Base-by-base conservation (phyloP, 2,113 vertebrate species). In the Gallinago undulata region DNA sequence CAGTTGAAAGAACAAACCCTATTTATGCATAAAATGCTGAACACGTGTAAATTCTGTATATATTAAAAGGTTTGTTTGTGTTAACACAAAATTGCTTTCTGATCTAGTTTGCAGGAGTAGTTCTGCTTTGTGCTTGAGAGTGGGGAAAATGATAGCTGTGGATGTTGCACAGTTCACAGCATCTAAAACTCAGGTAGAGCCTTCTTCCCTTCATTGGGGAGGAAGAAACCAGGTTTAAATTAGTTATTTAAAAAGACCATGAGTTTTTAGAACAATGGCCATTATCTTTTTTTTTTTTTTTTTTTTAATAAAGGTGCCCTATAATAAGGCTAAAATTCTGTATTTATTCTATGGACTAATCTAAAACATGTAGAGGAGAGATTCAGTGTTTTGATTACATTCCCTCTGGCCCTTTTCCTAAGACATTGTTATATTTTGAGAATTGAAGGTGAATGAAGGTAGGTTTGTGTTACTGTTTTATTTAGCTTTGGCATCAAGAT, bases 31-130 rank as follows among this genome's bases (percentile, higher is more conserved):
- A 79, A 92, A 84, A 87, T 80, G 68, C 84, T 2, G 9, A 96
- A 92, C 94, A 91, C n/a, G 7, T 96, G 89, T 93, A 93, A 79
- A 93, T 91, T 70, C 77, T 39, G 28, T 76, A 28, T 74, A 19
- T 89, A 37, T 84, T 59, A 82, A 93, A 91, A 89, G 88, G 66
- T 73, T 95, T 19, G 55, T 91, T 90, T 92, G 79, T 87, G 89
- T 94, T 94, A 83, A 93, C 83, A 77, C 0, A 13, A 62, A 94
- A 86, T 93, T 86, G 69, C 87, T 94, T 94, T 93, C 81, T 92
- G 86, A 89, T 96, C 85, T 80, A 37, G 50, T 66, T 86, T 93
- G 79, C 88, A 73, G 84, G 86, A 75, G 80, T 86, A 80, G 66
- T 47, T 94, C 60, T 80, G 67, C 88, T 87, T 93, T 2, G 3